These are phyloP conservation scores for Odocoileus hemionus DNA, from an alignment of 2,113 vertebrate genomes.

Conservation along the genomic window DNA sequence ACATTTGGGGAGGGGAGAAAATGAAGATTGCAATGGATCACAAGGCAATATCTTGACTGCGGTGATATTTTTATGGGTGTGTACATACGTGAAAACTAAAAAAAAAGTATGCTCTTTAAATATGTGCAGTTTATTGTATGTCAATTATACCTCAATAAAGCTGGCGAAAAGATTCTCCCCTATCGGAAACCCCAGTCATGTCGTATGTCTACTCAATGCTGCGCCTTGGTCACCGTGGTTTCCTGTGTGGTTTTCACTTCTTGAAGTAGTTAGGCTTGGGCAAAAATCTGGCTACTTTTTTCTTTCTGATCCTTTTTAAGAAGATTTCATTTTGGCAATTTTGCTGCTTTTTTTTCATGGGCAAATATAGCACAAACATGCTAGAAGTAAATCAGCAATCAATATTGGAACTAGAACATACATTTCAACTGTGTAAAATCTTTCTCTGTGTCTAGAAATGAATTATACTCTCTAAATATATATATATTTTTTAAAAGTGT, in stretches of 20 bases:
- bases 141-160: neutral
- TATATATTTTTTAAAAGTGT: too few relatives aligned
- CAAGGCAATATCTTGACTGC: rapidly evolving
- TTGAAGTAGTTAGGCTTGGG: neutral
- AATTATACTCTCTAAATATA: neutral
- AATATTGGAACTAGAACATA: neutral
- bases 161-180: too few relatives aligned
- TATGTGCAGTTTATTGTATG: rapidly evolving
- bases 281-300: neutral
- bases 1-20: rapidly evolving
- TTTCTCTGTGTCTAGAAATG: neutral
- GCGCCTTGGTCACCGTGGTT: neutral
- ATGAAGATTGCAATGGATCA: rapidly evolving
- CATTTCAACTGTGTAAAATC: neutral
- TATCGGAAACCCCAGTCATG: rapidly evolving
- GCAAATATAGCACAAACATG: neutral
- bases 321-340: neutral
- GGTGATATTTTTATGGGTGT: too few relatives aligned
- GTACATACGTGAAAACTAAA: neutral
- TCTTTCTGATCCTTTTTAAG: constrained; percentile 6
- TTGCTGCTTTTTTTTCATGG: neutral
- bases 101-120: too few relatives aligned
- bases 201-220: rapidly evolving
- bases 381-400: neutral
- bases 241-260: constrained; percentile 50